phyloP scores from a whole-genome alignment of 1,140 invertebrate species.

The Microplitis demolitor region DNA sequence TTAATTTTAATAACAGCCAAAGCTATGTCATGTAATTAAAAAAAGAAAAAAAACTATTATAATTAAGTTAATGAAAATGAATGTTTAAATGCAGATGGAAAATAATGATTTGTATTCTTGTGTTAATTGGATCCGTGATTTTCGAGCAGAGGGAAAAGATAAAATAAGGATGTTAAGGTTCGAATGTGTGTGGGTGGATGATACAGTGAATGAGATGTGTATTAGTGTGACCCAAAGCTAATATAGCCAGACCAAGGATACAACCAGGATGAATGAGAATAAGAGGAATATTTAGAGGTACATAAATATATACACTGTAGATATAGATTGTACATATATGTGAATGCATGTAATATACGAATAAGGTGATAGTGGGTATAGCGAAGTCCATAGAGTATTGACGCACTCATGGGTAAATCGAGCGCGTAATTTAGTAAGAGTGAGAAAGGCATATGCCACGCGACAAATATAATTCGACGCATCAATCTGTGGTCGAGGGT shows the following conservation, averaged over 20 bases:
- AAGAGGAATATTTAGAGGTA: too few relatives aligned
- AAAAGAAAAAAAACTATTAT: not conserved
- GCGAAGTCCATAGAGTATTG: conserved; percentile 17
- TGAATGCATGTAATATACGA: too few relatives aligned
- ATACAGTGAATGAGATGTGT: not conserved
- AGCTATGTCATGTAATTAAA: not conserved
- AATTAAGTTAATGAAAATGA: not conserved
- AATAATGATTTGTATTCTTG: conserved; percentile 19
- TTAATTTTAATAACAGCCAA: too few relatives aligned
- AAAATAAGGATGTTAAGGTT: not conserved
- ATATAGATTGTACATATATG: too few relatives aligned
- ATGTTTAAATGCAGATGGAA: conserved; percentile 11
- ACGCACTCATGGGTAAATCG: conserved; percentile 45
- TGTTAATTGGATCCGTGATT: conserved; percentile 20
- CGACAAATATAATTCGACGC: conserved; percentile 56
- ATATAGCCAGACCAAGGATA: too few relatives aligned
- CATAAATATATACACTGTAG: too few relatives aligned
- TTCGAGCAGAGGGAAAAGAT: not conserved
- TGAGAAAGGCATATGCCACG: conserved; percentile 33
- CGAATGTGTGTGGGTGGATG: not conserved
- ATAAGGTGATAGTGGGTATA: not conserved
- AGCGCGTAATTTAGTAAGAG: conserved; percentile 58
- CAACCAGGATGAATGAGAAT: too few relatives aligned
- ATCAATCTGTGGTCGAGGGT: conserved; percentile 56
- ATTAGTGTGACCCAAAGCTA: too few relatives aligned